Evolutionary conservation across 2,888 invertebrate genomes (phyloP).

Genomic region (Conops quadrifasciatus): DNA sequence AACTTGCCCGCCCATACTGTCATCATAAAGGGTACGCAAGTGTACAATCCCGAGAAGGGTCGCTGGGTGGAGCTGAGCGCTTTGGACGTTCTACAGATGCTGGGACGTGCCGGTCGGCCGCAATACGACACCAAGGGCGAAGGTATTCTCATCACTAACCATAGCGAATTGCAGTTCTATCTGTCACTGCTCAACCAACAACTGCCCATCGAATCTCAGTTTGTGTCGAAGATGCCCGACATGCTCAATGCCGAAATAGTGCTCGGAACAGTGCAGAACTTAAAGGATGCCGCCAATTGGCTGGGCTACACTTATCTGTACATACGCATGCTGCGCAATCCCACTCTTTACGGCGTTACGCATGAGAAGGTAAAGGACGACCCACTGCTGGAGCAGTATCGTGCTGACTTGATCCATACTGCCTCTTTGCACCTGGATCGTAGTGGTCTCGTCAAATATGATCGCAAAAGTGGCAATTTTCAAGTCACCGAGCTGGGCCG

Average conservation of each 20-base stretch:
- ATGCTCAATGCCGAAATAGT: slow-evolving; percentile 98
- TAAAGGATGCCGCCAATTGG: slow-evolving; percentile 91
- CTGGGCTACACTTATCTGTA: slow-evolving; percentile 96
- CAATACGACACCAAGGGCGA: slow-evolving; percentile 98
- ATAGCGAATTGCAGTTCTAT: slow-evolving; percentile 98
- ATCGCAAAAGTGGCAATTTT: slow-evolving; percentile 88
- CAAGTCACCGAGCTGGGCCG: slow-evolving; percentile 94
- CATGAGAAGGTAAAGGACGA: slow-evolving; percentile 83
- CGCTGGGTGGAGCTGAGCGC: slow-evolving; percentile 98
- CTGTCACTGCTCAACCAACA: slow-evolving; percentile 97
- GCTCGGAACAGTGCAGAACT: slow-evolving; percentile 87
- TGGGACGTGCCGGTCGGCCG: slow-evolving; percentile 97
- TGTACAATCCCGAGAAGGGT: slow-evolving; percentile 98
- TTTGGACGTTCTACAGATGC: slow-evolving; percentile 97
- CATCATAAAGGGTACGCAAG: slow-evolving; percentile 93
- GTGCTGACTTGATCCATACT: slow-evolving; percentile 95
- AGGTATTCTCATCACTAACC: slow-evolving; percentile 97
- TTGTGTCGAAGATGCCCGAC: slow-evolving; percentile 91
- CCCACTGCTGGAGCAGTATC: slow-evolving; percentile 82
- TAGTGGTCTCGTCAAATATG: slow-evolving; percentile 94
- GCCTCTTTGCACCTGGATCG: slow-evolving; percentile 91
- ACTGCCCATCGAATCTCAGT: slow-evolving; percentile 96
- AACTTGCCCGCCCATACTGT: slow-evolving; percentile 99
- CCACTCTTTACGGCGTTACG: slow-evolving; percentile 88
- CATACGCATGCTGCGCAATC: slow-evolving; percentile 91